phyloP scores from a whole-genome alignment of 2,113 vertebrate species.

The Onychostoma macrolepis region DNA sequence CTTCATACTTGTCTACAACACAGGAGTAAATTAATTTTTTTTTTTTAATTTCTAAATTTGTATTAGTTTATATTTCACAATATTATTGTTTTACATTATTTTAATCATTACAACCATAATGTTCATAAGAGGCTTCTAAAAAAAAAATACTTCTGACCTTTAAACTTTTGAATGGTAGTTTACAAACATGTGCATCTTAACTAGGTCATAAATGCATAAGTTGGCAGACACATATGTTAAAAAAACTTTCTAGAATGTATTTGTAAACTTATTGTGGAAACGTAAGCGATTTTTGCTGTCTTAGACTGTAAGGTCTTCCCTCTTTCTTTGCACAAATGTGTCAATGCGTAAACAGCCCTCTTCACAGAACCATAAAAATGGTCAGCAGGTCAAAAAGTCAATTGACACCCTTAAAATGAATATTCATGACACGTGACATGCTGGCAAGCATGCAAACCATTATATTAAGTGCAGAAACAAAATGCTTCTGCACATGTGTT shows the following conservation, averaged over 20 bases:
- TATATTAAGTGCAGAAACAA: not conserved
- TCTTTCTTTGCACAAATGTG: slow-evolving; percentile 3
- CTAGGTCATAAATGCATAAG: not conserved
- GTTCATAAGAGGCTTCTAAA: too few relatives aligned
- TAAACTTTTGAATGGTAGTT: not conserved
- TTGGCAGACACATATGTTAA: not conserved
- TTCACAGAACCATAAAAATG: not conserved
- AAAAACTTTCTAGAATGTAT: not conserved
- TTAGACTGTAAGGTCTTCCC: not conserved
- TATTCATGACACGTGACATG: not conserved
- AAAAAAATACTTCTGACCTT: not conserved
- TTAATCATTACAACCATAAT: not conserved
- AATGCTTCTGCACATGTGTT: not conserved
- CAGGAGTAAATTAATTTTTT: not conserved
- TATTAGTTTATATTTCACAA: too few relatives aligned
- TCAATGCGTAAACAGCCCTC: not conserved
- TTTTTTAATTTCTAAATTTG: too few relatives aligned
- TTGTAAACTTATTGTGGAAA: not conserved
- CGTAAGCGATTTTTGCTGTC: not conserved
- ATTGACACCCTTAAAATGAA: not conserved
- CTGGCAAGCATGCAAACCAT: not conserved
- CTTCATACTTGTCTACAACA: not conserved
- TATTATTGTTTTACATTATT: not conserved
- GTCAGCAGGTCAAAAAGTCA: slow-evolving; percentile 14
- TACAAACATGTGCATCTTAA: not conserved